Evolutionary conservation across 1,140 invertebrate genomes (phyloP), one percentile per base, ranked within the genome.

Genomic region (Aphidius ervi): DNA sequence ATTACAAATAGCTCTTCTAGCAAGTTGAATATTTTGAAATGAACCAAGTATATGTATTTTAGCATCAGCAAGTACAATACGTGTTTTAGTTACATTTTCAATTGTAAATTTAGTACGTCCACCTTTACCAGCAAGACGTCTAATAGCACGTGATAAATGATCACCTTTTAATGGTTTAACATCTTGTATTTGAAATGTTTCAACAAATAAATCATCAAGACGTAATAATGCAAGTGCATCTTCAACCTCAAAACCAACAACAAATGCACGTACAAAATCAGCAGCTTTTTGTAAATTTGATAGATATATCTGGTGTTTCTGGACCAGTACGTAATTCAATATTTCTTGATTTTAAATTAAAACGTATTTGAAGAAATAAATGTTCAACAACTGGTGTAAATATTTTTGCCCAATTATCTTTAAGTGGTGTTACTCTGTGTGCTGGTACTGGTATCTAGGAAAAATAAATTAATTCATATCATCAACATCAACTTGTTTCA

Each of bases 1-100:
- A 80, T 96, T 97, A 82, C 95, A 99, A 68, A 99, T 88, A n/a
- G 96, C 93, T 74, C 94, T 86, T 73, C 95, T 87, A 0, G 97
- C 98, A 58, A 97, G 74, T 68, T 95, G 90, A 64, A 99, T 98
- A 77, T 99, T 99, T 80, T 99, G 93, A 79, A 90, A 99, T 64
- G 96, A 97, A 46, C 98, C 98, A 48, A 99, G 82, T 61, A 99
- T 94, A 76, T 99, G 97, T 65, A 99, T 92, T 85, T 97, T 98
- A 62, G 85, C 87, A 73, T 99, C 96, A 47, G 97, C 97, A 56
- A 99, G 78, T 23, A 99, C 94, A 70, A 99, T 98, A 78, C 98
- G 88, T 0, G 97, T 99, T 81, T 98, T 99, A 8, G 97, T 99
- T 0, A 93, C 94, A 81, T 99, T 99, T 82, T 99, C 97, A 73